A percentile compares a stretch with the other conserved stretches of the same genome.
Conservation (phyloP, 2,888 invertebrate genomes). For the Andrena trimmerana region DNA sequence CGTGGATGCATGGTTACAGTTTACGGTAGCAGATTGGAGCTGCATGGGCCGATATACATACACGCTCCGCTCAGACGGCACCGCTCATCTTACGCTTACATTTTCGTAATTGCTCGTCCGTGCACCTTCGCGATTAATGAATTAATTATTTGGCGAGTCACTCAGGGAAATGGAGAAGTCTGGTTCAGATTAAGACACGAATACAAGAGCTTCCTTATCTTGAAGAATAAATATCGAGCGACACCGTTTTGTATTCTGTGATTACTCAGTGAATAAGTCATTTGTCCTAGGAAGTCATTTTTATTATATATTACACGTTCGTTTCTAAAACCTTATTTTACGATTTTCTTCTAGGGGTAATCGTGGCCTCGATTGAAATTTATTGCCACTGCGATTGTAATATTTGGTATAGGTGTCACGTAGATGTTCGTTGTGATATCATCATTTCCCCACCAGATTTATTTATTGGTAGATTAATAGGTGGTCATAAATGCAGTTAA, state of each 20-base stretch:
- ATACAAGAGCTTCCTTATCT: neutral
- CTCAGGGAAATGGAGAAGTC: neutral
- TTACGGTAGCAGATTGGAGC: constrained; percentile 35
- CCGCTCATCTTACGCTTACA: constrained; percentile 23
- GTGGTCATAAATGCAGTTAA: too few relatives aligned
- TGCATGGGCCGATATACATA: constrained; percentile 44
- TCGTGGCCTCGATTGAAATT: too few relatives aligned
- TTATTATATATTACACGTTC: too few relatives aligned
- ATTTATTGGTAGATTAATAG: too few relatives aligned
- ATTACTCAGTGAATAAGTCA: too few relatives aligned
- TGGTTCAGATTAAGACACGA: neutral
- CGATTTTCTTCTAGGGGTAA: too few relatives aligned
- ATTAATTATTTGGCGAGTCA: constrained; percentile 37
- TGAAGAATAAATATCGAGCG: neutral
- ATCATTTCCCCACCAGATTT: too few relatives aligned
- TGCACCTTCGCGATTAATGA: neutral
- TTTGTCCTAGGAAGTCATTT: too few relatives aligned
- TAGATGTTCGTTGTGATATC: too few relatives aligned
- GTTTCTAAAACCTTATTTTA: too few relatives aligned
- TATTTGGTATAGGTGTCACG: too few relatives aligned
- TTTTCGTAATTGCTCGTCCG: constrained; percentile 30
- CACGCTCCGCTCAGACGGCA: constrained; percentile 1
- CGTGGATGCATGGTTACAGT: constrained; percentile 23
- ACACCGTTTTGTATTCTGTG: neutral
- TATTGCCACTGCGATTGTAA: too few relatives aligned